A percentile compares a stretch with the other conserved stretches of the same genome.
phyloP scores from a whole-genome alignment of 2,113 vertebrate species.

The Perccottus glenii region DNA sequence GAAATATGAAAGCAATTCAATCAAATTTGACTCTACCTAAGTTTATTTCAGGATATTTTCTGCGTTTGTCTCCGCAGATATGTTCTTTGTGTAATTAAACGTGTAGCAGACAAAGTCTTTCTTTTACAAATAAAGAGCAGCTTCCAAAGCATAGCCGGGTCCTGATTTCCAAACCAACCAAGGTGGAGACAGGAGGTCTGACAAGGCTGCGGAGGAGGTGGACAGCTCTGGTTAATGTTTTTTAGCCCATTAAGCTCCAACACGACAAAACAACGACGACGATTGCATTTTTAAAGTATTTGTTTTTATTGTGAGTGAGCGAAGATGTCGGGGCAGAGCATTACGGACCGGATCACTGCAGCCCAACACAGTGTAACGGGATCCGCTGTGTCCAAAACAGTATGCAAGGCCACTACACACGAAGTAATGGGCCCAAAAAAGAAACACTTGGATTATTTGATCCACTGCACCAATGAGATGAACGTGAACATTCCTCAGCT shows the following conservation, averaged over 20 bases:
- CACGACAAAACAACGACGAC: constrained; percentile 4
- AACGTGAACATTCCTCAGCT: constrained; percentile 99
- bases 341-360: constrained; percentile 96
- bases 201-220: constrained; percentile 52
- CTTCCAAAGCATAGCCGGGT: constrained; percentile 86
- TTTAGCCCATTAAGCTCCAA: constrained; percentile 6
- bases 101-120: constrained; percentile 92
- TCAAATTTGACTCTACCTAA: constrained; percentile 84
- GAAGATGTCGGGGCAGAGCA: constrained; percentile 97
- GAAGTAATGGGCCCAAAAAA: constrained; percentile 99
- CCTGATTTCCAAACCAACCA: constrained; percentile 43
- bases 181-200: constrained; percentile 57
- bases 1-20: constrained; percentile 95
- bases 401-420: constrained; percentile 98
- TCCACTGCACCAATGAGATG: constrained; percentile 98
- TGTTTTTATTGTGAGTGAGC: constrained; percentile 48
- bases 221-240: constrained; percentile 36
- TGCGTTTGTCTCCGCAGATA: constrained; percentile 95
- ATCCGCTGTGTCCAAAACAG: constrained; percentile 94
- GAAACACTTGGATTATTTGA: constrained; percentile 97
- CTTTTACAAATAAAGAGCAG: constrained; percentile 99
- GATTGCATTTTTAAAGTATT: constrained; percentile 19
- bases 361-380: constrained; percentile 98
- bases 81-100: constrained; percentile 98
- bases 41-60: constrained; percentile 92